Evolutionary conservation across 1,140 invertebrate species (phyloP).

Genomic region (Euwallacea fornicatus): DNA sequence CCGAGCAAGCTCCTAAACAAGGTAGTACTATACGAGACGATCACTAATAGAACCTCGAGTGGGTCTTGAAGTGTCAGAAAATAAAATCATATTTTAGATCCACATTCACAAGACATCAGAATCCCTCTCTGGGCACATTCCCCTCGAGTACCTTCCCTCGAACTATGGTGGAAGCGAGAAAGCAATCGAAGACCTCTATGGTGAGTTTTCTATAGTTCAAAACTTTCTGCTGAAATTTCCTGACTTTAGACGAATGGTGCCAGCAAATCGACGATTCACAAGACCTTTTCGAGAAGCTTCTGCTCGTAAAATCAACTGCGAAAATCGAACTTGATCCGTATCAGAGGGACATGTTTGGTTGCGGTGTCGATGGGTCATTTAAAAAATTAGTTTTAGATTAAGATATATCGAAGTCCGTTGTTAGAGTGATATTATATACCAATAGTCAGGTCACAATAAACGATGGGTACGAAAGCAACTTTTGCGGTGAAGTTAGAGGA

Average conservation of each 20-base stretch:
- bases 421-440: too few species aligned
- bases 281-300: conserved; percentile 27
- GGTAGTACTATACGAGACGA: conserved; percentile 15
- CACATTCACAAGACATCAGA: conserved; percentile 42
- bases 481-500: too few species aligned
- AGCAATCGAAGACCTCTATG: conserved; percentile 44
- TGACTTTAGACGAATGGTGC: conserved; percentile 36
- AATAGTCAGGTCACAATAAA: too few species aligned
- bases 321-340: conserved; percentile 20
- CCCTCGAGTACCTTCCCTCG: conserved; percentile 46
- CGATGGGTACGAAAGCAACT: too few species aligned
- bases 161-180: conserved; percentile 49
- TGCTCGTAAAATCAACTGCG: conserved; percentile 21
- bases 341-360: conserved; percentile 21
- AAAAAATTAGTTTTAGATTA: conserved; percentile 40
- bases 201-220: conserved; percentile 37
- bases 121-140: conserved; percentile 43
- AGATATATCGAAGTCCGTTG: background rate
- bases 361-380: conserved; percentile 39
- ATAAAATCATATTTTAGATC: conserved; percentile 38
- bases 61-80: background rate
- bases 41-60: background rate
- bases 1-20: conserved; percentile 33
- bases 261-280: conserved; percentile 29
- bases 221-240: background rate